A percentile compares a stretch with the other conserved stretches of the same genome.
These are phyloP conservation scores for Sepioteuthis lessoniana DNA, from an alignment of 2,888 invertebrate genomes.

Conservation along the genomic window DNA sequence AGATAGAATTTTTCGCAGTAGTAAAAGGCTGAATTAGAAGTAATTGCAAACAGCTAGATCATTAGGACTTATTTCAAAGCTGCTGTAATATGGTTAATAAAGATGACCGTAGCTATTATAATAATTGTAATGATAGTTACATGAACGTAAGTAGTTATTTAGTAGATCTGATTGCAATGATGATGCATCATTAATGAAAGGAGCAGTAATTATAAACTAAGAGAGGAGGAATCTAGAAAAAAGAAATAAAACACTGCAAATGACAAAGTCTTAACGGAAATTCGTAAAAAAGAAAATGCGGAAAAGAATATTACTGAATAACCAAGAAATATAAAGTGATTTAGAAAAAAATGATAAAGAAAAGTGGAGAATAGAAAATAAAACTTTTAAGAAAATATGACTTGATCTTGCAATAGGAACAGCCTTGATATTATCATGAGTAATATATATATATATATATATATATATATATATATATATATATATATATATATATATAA, in stretches of 20 bases:
- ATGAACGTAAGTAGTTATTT: background rate
- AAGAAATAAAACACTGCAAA: background rate
- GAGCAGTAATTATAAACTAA: background rate
- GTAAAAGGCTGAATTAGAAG: background rate
- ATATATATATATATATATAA: too few species aligned
- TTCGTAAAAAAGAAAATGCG: background rate
- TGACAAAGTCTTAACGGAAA: background rate
- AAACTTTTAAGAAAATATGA: too few species aligned
- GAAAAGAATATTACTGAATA: too few species aligned
- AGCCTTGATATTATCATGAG: too few species aligned
- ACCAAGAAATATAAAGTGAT: too few species aligned
- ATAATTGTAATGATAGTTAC: background rate
- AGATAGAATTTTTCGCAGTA: background rate
- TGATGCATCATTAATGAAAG: background rate
- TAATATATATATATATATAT: too few species aligned
- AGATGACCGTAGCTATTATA: background rate
- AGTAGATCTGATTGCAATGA: background rate
- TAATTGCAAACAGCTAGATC: conserved; percentile 18
- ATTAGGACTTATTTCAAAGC: background rate
- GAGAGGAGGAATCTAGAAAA: background rate
- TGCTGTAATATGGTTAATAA: background rate
- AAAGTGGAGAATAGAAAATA: too few species aligned
- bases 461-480: too few species aligned
- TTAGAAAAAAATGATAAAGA: too few species aligned
- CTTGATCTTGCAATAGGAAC: too few species aligned